Conservation (phyloP, 2,888 invertebrate species). For the Orthosia gracilis region DNA sequence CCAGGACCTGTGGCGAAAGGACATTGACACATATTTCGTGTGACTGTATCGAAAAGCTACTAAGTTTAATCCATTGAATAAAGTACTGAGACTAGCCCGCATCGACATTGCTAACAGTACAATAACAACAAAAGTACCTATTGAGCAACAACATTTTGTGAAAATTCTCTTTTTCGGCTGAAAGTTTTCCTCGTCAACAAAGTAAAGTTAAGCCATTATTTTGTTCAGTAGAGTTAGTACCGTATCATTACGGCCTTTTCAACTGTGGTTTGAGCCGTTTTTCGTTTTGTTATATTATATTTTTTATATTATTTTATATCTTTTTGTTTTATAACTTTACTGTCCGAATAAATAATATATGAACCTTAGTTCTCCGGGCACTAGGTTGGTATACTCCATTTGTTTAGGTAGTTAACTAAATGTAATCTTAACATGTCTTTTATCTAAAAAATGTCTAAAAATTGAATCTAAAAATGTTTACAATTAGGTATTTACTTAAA, state of each 20-base stretch:
- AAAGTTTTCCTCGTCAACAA: conserved; percentile 21
- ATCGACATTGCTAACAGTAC: not conserved
- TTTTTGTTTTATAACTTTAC: conserved; percentile 6
- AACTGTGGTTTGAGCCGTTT: not conserved
- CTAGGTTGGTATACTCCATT: too few species aligned
- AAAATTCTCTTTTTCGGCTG: conserved; percentile 6
- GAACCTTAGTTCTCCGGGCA: not conserved
- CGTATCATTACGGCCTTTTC: conserved; percentile 6
- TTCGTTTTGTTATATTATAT: conserved; percentile 7
- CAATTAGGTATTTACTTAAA: too few species aligned
- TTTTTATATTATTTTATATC: conserved; percentile 3
- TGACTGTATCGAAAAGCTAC: conserved; percentile 28
- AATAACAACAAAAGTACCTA: conserved; percentile 1
- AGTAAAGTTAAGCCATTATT: conserved; percentile 23
- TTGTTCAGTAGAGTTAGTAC: conserved; percentile 2
- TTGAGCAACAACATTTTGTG: not conserved
- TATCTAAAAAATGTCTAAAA: too few species aligned
- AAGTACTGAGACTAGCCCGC: not conserved
- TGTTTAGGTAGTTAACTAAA: too few species aligned
- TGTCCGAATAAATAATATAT: conserved; percentile 1
- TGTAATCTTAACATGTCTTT: too few species aligned
- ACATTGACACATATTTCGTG: conserved; percentile 59
- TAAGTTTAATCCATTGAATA: not conserved
- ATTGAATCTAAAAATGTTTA: too few species aligned
- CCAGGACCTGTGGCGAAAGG: conserved; percentile 55